Percentiles rank a stretch among this genome's conserved stretches.
Evolutionary conservation across 92 coral and sea anemone species (phyloP).

Genomic region (Desmophyllum pertusum): DNA sequence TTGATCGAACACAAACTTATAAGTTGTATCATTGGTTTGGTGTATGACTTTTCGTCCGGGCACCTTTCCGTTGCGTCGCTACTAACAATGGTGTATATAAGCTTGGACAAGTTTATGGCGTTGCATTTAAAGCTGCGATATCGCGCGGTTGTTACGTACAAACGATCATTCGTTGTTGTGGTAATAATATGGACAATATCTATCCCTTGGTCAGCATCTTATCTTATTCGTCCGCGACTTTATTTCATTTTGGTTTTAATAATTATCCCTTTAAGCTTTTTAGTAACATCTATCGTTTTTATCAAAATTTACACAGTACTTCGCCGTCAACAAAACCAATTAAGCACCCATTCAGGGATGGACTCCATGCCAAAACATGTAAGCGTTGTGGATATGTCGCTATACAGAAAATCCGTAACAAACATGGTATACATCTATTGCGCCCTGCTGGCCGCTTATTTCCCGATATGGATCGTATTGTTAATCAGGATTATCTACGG

Average conservation of each 20-base stretch:
- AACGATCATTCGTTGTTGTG: background rate
- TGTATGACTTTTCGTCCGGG: conserved; percentile 2
- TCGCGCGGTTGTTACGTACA: background rate
- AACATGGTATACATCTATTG: background rate
- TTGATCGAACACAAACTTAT: background rate
- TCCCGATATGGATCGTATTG: conserved; percentile 1
- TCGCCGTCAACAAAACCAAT: background rate
- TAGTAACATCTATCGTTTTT: background rate
- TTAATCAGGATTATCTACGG: conserved; percentile 9
- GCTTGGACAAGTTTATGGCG: conserved; percentile 6
- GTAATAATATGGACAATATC: conserved; percentile 7
- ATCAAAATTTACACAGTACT: background rate
- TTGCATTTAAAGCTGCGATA: conserved; percentile 2
- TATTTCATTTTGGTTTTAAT: background rate
- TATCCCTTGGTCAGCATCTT: background rate
- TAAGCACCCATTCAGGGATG: background rate
- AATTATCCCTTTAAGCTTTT: conserved; percentile 5
- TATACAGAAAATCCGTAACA: background rate
- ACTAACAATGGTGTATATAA: background rate
- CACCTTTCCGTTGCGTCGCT: conserved; percentile 1
- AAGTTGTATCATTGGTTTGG: background rate
- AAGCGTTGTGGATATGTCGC: background rate
- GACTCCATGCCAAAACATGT: background rate
- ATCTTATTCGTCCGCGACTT: background rate
- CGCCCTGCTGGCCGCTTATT: background rate